Evolutionary conservation across 92 coral and sea anemone species (phyloP).

Genomic region (Parazoanthus darwini): DNA sequence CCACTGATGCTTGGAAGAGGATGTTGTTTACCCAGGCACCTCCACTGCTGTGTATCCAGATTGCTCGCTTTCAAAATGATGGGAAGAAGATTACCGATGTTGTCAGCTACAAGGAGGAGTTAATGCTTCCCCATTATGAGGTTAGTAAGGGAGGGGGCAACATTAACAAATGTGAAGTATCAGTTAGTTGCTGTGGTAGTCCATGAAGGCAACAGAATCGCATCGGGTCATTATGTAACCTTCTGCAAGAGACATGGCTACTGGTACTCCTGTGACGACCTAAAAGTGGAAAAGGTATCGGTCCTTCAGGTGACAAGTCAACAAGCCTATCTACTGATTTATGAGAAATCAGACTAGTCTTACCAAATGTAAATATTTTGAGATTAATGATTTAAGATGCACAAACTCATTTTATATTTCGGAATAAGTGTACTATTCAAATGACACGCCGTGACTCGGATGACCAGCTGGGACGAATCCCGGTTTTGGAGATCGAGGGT

Average conservation of each 20-base stretch:
- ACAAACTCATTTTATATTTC: too few relatives aligned
- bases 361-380: too few relatives aligned
- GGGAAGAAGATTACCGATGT: not conserved
- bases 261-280: constrained; percentile 47
- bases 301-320: constrained; percentile 33
- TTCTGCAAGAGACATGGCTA: constrained; percentile 40
- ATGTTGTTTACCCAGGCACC: constrained; percentile 13
- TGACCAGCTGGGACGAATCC: too few relatives aligned
- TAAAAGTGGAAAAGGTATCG: constrained; percentile 29
- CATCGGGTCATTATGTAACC: constrained; percentile 44
- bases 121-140: constrained; percentile 25
- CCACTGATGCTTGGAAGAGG: constrained; percentile 1
- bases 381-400: too few relatives aligned
- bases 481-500: too few relatives aligned
- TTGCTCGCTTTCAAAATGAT: constrained; percentile 20
- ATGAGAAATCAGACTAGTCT: too few relatives aligned
- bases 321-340: constrained; percentile 35
- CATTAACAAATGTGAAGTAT: constrained; percentile 28
- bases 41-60: constrained; percentile 25
- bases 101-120: constrained; percentile 14
- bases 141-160: constrained; percentile 34
- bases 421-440: too few relatives aligned
- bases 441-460: too few relatives aligned
- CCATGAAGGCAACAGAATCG: constrained; percentile 39
- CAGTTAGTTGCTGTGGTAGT: constrained; percentile 45